These are phyloP conservation scores for Pterois miles DNA, from an alignment of 2,797 vertebrate genomes.

Conservation along the genomic window DNA sequence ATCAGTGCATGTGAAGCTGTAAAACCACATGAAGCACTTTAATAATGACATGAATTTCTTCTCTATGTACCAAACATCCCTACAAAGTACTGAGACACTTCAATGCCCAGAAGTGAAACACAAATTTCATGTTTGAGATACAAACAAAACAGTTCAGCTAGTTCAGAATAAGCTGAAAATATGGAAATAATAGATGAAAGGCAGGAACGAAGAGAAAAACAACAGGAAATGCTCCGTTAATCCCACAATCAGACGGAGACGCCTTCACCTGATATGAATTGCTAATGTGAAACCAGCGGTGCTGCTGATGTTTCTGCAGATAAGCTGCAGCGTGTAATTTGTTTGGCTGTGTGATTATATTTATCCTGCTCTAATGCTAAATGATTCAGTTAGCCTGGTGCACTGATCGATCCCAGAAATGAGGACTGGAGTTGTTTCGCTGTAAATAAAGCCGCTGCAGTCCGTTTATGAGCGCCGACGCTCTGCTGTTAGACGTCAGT, in stretches of 20 bases:
- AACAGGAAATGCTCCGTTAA: slow-evolving; percentile 23
- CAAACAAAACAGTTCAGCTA: neutral
- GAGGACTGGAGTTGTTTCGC: slow-evolving; percentile 53
- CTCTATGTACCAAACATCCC: neutral
- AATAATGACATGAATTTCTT: neutral
- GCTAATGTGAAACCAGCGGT: slow-evolving; percentile 29
- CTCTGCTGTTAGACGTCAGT: neutral
- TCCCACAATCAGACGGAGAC: slow-evolving; percentile 33
- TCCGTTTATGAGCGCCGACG: slow-evolving; percentile 43
- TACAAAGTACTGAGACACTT: neutral
- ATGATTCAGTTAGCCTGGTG: slow-evolving; percentile 41
- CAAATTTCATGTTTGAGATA: neutral
- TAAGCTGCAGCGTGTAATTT: slow-evolving; percentile 51
- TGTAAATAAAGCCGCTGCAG: slow-evolving; percentile 34
- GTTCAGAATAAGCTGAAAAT: slow-evolving; percentile 1
- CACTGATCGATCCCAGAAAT: slow-evolving; percentile 52
- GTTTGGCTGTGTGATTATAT: slow-evolving; percentile 61
- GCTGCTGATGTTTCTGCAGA: slow-evolving; percentile 36
- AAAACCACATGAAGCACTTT: neutral
- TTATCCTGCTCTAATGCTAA: slow-evolving; percentile 52
- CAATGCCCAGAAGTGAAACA: neutral
- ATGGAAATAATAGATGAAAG: neutral
- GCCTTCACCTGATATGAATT: slow-evolving; percentile 48
- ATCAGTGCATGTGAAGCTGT: neutral
- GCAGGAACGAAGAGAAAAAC: neutral